Conservation (phyloP, 1,140 invertebrate genomes). For the Harlomillsia oculata region DNA sequence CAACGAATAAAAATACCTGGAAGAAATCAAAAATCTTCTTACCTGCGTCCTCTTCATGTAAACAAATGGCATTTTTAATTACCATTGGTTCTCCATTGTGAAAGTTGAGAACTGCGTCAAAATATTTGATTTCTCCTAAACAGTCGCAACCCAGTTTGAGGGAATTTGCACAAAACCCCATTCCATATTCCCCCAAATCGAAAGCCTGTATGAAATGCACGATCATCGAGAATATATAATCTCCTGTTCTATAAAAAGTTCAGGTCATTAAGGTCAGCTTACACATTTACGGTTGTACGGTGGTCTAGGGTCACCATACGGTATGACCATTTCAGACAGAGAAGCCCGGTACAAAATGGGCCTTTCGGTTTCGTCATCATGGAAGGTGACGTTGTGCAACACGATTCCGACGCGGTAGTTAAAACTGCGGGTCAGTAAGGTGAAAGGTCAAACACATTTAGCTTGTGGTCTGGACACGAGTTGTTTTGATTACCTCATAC, state of each 20-base stretch:
- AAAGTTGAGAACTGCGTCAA: slow-evolving; percentile 23
- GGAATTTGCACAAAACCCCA: slow-evolving; percentile 31
- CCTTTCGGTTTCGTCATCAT: slow-evolving; percentile 19
- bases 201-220: slow-evolving; percentile 1
- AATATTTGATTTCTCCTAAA: slow-evolving; percentile 27
- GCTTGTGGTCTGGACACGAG: background rate
- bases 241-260: background rate
- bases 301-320: slow-evolving; percentile 30
- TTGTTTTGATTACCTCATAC: slow-evolving; percentile 10
- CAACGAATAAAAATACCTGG: background rate
- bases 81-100: slow-evolving; percentile 20
- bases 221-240: background rate
- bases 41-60: slow-evolving; percentile 33
- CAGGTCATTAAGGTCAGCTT: background rate
- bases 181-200: slow-evolving; percentile 16
- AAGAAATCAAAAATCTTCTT: background rate
- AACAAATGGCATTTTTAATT: slow-evolving; percentile 30
- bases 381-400: slow-evolving; percentile 24
- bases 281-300: slow-evolving; percentile 30
- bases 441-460: background rate
- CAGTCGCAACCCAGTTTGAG: slow-evolving; percentile 31
- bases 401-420: slow-evolving; percentile 30
- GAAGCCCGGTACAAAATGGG: slow-evolving; percentile 27
- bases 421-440: slow-evolving; percentile 12
- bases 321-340: slow-evolving; percentile 22